Evolutionary conservation across 1,140 invertebrate genomes (phyloP).

Genomic region (Ceratoteleas bidentatus): DNA sequence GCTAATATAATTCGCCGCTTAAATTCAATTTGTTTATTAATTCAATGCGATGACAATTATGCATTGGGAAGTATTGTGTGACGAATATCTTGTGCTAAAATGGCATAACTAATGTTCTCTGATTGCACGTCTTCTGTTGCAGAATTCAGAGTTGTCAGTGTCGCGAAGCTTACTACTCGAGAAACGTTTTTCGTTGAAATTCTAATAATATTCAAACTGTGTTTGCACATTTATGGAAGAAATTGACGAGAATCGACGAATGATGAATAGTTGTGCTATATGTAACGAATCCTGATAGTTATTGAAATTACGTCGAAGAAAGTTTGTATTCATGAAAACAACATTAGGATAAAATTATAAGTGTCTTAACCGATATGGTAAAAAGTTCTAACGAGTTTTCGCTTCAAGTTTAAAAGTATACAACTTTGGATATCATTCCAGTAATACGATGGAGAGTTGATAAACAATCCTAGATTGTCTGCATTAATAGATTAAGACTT

Average conservation of each 20-base stretch:
- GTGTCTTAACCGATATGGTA: conserved; percentile 41
- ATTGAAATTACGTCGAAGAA: conserved; percentile 5
- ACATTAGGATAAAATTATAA: conserved; percentile 29
- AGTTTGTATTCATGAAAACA: conserved; percentile 34
- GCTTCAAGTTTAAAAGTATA: conserved; percentile 43
- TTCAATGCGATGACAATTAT: not conserved
- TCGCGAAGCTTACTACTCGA: too few relatives aligned
- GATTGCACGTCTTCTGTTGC: not conserved
- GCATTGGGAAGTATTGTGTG: not conserved
- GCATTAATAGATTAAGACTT: too few relatives aligned
- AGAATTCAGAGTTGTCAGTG: too few relatives aligned
- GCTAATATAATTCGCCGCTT: not conserved
- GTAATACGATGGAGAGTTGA: conserved; percentile 38
- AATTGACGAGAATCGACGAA: too few relatives aligned
- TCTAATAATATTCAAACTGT: too few relatives aligned
- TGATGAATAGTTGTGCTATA: not conserved
- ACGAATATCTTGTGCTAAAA: not conserved
- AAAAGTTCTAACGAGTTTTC: conserved; percentile 59
- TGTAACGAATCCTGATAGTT: not conserved
- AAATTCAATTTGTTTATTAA: conserved; percentile 20
- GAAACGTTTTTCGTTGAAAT: too few relatives aligned
- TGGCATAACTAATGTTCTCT: not conserved
- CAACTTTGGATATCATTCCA: conserved; percentile 49
- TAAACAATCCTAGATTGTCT: too few relatives aligned
- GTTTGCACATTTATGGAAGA: too few relatives aligned